Percentiles rank a stretch among this genome's conserved stretches.
phyloP scores from a whole-genome alignment of 35 echinoderm and acorn worm genomes.

The Amphiura filiformis region DNA sequence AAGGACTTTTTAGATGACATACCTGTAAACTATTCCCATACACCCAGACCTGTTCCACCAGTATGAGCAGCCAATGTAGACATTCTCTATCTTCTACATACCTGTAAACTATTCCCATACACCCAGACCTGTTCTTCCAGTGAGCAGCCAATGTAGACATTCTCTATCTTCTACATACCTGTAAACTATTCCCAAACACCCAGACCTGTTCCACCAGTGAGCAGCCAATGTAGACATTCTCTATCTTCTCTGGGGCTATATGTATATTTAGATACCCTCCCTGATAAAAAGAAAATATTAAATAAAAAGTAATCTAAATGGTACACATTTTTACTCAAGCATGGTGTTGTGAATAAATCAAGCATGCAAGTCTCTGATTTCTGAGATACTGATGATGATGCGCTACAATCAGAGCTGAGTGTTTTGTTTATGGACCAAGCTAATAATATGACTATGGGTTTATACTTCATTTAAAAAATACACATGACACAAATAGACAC shows the following conservation, averaged over 20 bases:
- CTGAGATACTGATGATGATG: too few relatives aligned
- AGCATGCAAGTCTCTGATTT: too few relatives aligned
- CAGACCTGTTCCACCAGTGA: conserved; percentile 57
- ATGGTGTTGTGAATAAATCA: too few relatives aligned
- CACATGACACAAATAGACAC: too few relatives aligned
- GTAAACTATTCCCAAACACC: conserved; percentile 72
- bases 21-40: conserved; percentile 84
- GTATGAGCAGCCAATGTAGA: too few relatives aligned
- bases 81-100: too few relatives aligned
- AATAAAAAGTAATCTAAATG: neutral
- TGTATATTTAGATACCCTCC: conserved; percentile 85
- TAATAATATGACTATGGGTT: too few relatives aligned
- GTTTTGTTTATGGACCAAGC: too few relatives aligned
- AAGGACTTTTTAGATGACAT: neutral
- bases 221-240: conserved; percentile 68
- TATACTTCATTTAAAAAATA: too few relatives aligned
- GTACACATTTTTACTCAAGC: neutral
- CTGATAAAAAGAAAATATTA: conserved; percentile 19
- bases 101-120: conserved; percentile 79
- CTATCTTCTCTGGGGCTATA: conserved; percentile 85
- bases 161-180: too few relatives aligned
- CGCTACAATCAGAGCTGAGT: too few relatives aligned
- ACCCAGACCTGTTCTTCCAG: conserved; percentile 66
- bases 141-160: too few relatives aligned
- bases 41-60: conserved; percentile 64